Base-by-base conservation (phyloP, 2,888 invertebrate genomes). In the Aproaerema taeniolella region DNA sequence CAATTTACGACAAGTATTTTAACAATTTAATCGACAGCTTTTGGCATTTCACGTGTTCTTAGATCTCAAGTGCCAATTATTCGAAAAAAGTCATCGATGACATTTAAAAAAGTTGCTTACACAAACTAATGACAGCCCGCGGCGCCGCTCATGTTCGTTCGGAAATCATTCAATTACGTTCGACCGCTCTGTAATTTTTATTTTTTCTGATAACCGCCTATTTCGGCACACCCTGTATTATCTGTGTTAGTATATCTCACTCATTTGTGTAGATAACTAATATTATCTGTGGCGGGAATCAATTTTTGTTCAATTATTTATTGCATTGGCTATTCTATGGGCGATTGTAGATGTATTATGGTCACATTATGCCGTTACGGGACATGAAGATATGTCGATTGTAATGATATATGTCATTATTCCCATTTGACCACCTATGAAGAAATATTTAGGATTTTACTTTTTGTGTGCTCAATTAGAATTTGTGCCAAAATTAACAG, bases 171-270 rank as follows among this genome's bases (percentile, higher is more conserved):
- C 71, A 72, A 71, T 72, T 69, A 66, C 49, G 46, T 41, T 40
- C 44, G 46, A 50, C 82, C 82, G 86, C 71, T 64, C 76, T 73
- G 68, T 79, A 78, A 85, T 85, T 80, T 76, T 64, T 63, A 64
- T 34, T 34, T 34, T 34, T 35, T 43, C 28, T 38, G 56, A 67
- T 75, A 79, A 77, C 76, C 72, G 72, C 66, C 69, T 73, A 82
- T 78, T 75, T 67, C 61, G 64, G 58, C 51, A 55, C 59, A 67
- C 58, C 60, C 61, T 50, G 60, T 58, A 38, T 43, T 57, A 54
- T 51, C 49, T 49, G 47, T 58, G 55, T 61, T 61, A 58, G 58
- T 53, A 55, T 55, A 47, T 53, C 50, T 52, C 49, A 50, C 50
- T 51, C 38, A 29, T 30, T 35, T 41, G 31, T 31, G 26, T 28